Evolutionary conservation across 2,113 vertebrate genomes (phyloP).

Genomic region (Alethe diademata): DNA sequence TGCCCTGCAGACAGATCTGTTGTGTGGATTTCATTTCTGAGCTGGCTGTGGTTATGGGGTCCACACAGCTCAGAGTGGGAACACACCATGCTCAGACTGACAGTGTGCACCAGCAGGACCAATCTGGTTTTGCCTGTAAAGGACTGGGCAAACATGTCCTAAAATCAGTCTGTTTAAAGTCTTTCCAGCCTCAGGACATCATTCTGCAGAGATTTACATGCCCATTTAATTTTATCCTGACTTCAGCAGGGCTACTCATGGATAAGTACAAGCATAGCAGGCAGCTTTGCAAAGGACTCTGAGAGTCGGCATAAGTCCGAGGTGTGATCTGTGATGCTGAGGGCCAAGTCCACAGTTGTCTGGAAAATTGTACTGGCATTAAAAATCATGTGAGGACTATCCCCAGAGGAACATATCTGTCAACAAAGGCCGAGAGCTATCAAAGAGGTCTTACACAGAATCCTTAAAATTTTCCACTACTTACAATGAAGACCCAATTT

Average conservation of each 20-base stretch:
- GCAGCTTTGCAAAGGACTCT: background rate
- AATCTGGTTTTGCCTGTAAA: background rate
- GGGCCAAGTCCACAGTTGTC: background rate
- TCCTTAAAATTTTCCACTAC: background rate
- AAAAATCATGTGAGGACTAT: background rate
- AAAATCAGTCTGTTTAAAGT: background rate
- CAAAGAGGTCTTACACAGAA: background rate
- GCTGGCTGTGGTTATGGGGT: background rate
- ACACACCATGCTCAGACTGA: background rate
- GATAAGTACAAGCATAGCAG: background rate
- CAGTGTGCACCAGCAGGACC: background rate
- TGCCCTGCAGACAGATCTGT: background rate
- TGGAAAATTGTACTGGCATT: background rate
- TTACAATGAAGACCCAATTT: background rate
- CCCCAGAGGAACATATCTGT: background rate
- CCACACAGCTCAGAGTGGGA: fast-evolving
- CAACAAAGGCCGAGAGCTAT: background rate
- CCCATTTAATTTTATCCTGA: background rate
- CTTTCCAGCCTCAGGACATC: background rate
- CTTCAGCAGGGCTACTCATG: background rate
- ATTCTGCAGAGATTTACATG: background rate
- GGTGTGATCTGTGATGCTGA: background rate
- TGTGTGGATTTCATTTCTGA: background rate
- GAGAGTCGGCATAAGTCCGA: background rate
- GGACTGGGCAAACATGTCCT: background rate